Conservation (phyloP, 1,140 invertebrate genomes). For the Eciton burchellii region DNA sequence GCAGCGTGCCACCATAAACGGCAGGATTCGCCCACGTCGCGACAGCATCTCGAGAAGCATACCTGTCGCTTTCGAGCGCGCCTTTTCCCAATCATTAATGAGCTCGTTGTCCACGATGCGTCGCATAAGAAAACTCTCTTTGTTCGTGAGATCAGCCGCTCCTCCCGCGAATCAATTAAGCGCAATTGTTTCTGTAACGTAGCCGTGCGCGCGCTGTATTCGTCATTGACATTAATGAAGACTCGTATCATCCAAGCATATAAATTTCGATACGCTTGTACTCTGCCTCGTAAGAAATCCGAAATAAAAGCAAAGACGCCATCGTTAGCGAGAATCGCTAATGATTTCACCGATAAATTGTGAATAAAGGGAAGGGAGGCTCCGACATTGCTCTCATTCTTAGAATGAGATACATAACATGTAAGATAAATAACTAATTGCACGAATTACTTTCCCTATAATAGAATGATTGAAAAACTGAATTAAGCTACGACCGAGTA, state of each 20-base stretch:
- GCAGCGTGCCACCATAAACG: conserved; percentile 65
- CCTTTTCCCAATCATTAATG: conserved; percentile 71
- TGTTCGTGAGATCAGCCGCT: conserved; percentile 58
- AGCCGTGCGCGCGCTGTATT: neutral
- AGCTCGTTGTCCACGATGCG: conserved; percentile 41
- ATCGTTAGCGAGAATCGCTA: neutral
- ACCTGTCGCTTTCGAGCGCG: conserved; percentile 64
- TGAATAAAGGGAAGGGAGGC: neutral
- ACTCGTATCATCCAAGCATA: neutral
- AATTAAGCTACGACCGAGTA: too few species aligned
- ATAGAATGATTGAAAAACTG: too few species aligned
- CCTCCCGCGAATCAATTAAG: conserved; percentile 46
- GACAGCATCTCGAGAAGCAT: conserved; percentile 69
- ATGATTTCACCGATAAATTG: neutral
- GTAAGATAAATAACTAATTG: too few species aligned
- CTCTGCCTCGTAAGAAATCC: neutral
- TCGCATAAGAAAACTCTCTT: conserved; percentile 55
- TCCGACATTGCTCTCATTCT: neutral
- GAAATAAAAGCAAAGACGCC: neutral
- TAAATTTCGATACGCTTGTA: neutral
- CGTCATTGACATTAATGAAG: neutral
- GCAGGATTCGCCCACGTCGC: conserved; percentile 76
- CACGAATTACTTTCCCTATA: too few species aligned
- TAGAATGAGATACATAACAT: neutral
- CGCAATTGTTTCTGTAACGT: conserved; percentile 35